Evolutionary conservation across 2,888 invertebrate genomes (phyloP), one percentile per base, ranked within the genome.

Genomic region (Unio delphinus): DNA sequence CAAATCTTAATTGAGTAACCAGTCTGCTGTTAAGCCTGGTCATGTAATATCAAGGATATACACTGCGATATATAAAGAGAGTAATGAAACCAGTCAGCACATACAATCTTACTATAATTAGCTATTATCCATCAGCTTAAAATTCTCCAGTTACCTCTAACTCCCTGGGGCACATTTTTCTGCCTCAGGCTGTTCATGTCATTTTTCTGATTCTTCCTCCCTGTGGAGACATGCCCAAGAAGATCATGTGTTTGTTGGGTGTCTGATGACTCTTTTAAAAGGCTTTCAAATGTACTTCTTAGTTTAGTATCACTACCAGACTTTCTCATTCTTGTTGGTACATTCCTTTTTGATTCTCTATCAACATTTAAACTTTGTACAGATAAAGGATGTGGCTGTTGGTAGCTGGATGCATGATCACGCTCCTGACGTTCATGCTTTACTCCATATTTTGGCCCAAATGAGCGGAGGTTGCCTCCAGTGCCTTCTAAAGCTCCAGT

Each of bases 281-380:
- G 67, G 61, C 66, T 71, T 34, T 79, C 68, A 18, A 81, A 58
- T 1, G 78, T 76, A 60, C 67, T 67, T 26, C 74, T 69, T 15
- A 75, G 78, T 59, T 75, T 70, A 7, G 64, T 55, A 45, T 64
- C 71, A 74, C 68, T 74, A 6, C 60, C 72, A 5, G 54, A 55
- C 23, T 64, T 59, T 56, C 68, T 70, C n/a, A 61, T 69, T 18
- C 56, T 28, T 55, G 58, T 60, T 8, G 54, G 55, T 62, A 71
- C 68, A 61, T 66, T 67, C 11, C 62, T 67, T 4, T 62, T 45
- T 23, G 64, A 61, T 45, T 60, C 58, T 66, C 28, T 68, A 34
- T 63, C 45, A 28, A 59, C 56, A 15, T 66, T 63, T 23, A 55
- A 56, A 34, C 20, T 57, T 11, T 58, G 30, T 54, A 23, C 56